Conservation (phyloP, 2,888 invertebrate genomes). For the Charanyca ferruginea region DNA sequence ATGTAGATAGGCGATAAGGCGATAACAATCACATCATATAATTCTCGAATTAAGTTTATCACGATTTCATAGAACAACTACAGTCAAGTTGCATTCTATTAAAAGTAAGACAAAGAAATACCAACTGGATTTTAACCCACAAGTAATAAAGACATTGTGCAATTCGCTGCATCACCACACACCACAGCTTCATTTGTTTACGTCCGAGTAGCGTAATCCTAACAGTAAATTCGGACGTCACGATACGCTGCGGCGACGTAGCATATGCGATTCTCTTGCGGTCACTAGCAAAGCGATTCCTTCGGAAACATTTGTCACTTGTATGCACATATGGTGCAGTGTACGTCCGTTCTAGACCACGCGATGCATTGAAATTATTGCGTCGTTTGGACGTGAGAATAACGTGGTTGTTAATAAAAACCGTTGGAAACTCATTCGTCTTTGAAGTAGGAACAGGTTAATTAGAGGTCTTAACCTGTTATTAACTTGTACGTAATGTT, state of each 20-base stretch:
- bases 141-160: slow-evolving; percentile 10
- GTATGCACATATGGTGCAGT: slow-evolving; percentile 39
- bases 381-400: slow-evolving; percentile 13
- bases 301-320: slow-evolving; percentile 54
- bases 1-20: too few relatives aligned
- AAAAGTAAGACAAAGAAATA: neutral
- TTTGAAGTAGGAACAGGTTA: slow-evolving; percentile 18
- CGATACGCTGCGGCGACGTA: slow-evolving; percentile 39
- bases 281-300: slow-evolving; percentile 55
- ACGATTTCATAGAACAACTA: neutral
- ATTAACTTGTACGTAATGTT: slow-evolving; percentile 14
- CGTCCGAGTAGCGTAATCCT: slow-evolving; percentile 44
- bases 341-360: slow-evolving; percentile 23
- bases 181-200: slow-evolving; percentile 38
- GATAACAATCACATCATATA: too few relatives aligned
- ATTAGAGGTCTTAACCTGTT: slow-evolving; percentile 16
- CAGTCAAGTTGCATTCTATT: neutral
- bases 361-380: slow-evolving; percentile 40
- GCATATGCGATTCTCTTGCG: slow-evolving; percentile 45
- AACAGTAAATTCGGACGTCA: slow-evolving; percentile 43
- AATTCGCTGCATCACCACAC: slow-evolving; percentile 25
- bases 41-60: too few relatives aligned
- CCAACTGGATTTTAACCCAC: neutral
- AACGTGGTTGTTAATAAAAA: slow-evolving; percentile 9
- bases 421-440: slow-evolving; percentile 29